A percentile compares a stretch with the other conserved stretches of the same genome.
Conservation (phyloP, 1,140 invertebrate genomes). For the Drosophila kurseongensis region DNA sequence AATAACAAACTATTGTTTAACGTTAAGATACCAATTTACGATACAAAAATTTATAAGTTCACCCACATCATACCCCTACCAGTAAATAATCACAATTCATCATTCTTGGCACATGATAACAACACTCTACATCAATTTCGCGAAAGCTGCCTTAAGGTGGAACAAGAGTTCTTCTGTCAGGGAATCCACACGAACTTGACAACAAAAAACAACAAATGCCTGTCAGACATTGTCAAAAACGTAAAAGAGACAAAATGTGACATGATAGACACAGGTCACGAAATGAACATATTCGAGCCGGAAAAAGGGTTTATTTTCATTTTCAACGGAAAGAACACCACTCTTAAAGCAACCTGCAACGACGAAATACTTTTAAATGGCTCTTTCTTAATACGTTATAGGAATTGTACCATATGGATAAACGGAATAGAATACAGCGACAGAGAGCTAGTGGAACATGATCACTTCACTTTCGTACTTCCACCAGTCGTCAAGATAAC, state of each 20-base stretch:
- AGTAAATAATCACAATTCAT: conserved; percentile 10
- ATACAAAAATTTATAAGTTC: conserved; percentile 7
- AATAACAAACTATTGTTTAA: not conserved
- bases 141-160: conserved; percentile 5
- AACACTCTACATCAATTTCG: conserved; percentile 7
- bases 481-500: no score
- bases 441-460: not conserved
- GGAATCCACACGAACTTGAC: conserved; percentile 1
- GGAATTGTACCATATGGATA: not conserved
- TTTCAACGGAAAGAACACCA: conserved; percentile 1
- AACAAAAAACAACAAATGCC: conserved; percentile 9
- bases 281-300: no score
- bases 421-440: conserved; percentile 2
- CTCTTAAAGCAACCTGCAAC: not conserved
- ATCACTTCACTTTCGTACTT: conserved; percentile 10
- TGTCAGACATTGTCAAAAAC: conserved; percentile 9
- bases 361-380: conserved; percentile 1
- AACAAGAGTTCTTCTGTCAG: conserved; percentile 9
- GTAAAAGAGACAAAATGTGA: not conserved
- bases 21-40: conserved; percentile 15
- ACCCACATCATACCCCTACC: conserved; percentile 1
- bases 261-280: no score
- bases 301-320: conserved; percentile 7
- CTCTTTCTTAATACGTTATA: not conserved
- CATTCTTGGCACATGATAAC: conserved; percentile 5